These are phyloP conservation scores for Cetonia aurata DNA, from an alignment of 2,888 invertebrate species.

Conservation along the genomic window DNA sequence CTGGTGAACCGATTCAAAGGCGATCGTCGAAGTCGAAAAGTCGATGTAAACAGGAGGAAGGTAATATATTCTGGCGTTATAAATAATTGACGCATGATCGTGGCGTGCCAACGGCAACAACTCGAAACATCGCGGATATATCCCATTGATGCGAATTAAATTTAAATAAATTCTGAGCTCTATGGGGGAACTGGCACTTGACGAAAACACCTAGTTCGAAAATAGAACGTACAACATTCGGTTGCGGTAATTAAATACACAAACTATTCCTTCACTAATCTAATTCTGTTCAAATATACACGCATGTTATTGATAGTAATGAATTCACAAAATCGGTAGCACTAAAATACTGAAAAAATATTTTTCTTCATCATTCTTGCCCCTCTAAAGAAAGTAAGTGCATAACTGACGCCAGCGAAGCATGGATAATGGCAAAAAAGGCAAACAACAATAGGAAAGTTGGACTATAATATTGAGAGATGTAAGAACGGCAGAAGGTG, in stretches of 20 bases:
- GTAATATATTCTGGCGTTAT: slow-evolving; percentile 15
- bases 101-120: slow-evolving; percentile 23
- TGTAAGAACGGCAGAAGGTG: no score
- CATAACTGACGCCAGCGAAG: no score
- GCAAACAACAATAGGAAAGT: no score
- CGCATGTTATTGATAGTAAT: no score
- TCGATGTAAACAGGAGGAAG: slow-evolving; percentile 12
- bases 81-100: slow-evolving; percentile 31
- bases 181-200: slow-evolving; percentile 18
- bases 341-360: no score
- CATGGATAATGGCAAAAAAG: no score
- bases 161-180: slow-evolving; percentile 4
- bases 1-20: neutral
- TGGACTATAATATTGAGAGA: no score
- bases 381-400: no score
- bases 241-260: slow-evolving; percentile 11
- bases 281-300: no score
- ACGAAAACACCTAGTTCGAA: slow-evolving; percentile 9
- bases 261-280: no score
- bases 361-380: no score
- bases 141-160: slow-evolving; percentile 31
- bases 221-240: slow-evolving; percentile 20
- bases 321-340: no score
- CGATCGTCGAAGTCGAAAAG: neutral
- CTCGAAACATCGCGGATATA: slow-evolving; percentile 3